Percentiles rank a stretch among this genome's conserved stretches.
These are phyloP conservation scores for Tolmerus cingulatus DNA, from an alignment of 2,888 invertebrate species.

Conservation along the genomic window DNA sequence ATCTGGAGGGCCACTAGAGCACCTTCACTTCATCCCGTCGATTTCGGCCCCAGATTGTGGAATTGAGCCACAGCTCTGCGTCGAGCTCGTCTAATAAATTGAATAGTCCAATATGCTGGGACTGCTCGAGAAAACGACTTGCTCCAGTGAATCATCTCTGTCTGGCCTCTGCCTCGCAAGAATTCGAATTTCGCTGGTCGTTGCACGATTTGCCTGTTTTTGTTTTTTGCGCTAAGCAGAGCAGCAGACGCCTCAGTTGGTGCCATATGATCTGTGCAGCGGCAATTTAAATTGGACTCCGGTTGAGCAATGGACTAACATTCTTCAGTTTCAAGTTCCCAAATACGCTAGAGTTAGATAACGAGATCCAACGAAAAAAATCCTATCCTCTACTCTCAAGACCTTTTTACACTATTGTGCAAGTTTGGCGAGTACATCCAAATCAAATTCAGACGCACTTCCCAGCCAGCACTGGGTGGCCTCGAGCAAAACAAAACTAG, in stretches of 20 bases:
- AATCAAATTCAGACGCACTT: background rate
- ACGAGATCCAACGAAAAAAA: background rate
- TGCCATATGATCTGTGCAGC: background rate
- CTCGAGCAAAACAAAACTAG: background rate
- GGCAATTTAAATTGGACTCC: background rate
- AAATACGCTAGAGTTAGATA: background rate
- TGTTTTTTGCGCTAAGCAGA: background rate
- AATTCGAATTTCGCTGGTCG: background rate
- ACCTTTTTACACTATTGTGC: background rate
- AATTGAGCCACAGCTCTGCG: background rate
- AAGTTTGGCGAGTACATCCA: background rate
- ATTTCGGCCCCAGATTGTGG: background rate
- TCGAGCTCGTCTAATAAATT: background rate
- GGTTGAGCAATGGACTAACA: background rate
- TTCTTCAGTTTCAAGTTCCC: background rate
- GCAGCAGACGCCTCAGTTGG: background rate
- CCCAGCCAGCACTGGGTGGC: background rate
- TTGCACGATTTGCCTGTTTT: background rate
- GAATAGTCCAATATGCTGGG: background rate
- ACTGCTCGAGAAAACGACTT: background rate
- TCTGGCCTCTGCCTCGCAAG: background rate
- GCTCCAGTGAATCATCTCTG: background rate
- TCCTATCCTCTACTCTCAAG: background rate
- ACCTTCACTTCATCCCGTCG: background rate
- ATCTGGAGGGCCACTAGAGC: background rate